Conservation (phyloP, 2,113 vertebrate species). For the Chamaetylas fuelleborni region DNA sequence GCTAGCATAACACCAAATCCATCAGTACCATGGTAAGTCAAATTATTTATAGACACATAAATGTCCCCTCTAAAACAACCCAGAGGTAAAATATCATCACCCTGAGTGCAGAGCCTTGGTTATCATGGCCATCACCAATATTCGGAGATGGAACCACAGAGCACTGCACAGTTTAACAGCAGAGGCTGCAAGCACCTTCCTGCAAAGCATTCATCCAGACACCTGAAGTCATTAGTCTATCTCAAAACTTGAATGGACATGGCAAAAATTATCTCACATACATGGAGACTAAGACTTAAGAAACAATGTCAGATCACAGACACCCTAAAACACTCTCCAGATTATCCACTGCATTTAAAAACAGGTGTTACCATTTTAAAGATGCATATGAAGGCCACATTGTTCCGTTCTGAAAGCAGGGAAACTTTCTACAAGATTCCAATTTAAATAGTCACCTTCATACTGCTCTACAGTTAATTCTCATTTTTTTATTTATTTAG, state of each 20-base stretch:
- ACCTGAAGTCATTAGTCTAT: neutral
- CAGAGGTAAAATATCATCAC: neutral
- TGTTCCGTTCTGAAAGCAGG: neutral
- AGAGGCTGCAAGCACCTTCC: neutral
- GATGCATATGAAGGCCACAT: neutral
- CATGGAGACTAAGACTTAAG: neutral
- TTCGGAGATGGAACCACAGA: neutral
- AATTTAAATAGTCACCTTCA: neutral
- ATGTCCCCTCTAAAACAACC: neutral
- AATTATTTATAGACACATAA: neutral
- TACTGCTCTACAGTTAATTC: neutral
- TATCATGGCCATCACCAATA: accelerated
- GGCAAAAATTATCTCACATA: neutral
- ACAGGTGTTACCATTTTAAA: neutral
- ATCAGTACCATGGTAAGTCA: neutral
- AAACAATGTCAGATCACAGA: neutral
- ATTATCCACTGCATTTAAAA: neutral
- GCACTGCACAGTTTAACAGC: neutral
- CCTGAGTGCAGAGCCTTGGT: accelerated
- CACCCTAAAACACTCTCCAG: neutral
- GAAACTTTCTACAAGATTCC: neutral
- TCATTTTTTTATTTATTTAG: neutral
- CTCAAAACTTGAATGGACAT: neutral
- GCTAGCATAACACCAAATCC: neutral
- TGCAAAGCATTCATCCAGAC: neutral